Percentiles rank a stretch among this genome's conserved stretches.
Evolutionary conservation across 2,113 vertebrate genomes (phyloP).

Genomic region (Prunella fulvescens): DNA sequence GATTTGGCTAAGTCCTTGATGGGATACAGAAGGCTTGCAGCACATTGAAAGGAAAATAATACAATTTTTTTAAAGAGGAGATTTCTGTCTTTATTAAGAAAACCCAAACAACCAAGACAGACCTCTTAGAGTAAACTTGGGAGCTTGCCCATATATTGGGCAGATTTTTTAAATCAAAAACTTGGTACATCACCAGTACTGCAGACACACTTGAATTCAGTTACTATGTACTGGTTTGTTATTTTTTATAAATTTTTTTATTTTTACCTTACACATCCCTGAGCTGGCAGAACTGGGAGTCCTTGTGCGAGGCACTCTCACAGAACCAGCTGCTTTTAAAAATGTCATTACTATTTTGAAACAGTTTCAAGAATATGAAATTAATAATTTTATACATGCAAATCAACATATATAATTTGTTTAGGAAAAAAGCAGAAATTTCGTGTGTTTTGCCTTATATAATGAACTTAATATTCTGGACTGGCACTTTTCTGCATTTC

Average conservation of each 20-base stretch:
- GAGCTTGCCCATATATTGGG: background rate
- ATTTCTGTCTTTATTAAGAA: background rate
- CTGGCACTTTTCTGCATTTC: background rate
- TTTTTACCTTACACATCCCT: background rate
- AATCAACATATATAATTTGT: background rate
- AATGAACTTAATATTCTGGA: background rate
- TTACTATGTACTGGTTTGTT: background rate
- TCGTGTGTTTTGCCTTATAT: background rate
- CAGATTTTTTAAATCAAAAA: background rate
- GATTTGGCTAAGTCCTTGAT: background rate
- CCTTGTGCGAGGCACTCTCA: rapidly evolving
- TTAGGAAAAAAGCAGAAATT: background rate
- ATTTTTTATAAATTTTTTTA: too few relatives aligned
- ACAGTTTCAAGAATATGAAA: background rate
- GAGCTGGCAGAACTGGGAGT: background rate
- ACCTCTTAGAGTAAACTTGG: background rate
- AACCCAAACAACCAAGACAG: background rate
- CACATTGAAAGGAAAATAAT: background rate
- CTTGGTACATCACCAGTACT: too few relatives aligned
- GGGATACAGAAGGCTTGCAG: background rate
- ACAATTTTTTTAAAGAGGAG: background rate
- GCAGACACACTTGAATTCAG: background rate
- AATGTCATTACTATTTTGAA: background rate
- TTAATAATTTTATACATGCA: background rate
- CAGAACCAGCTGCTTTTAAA: background rate